These are phyloP conservation scores for Tinea trinotella DNA, from an alignment of 2,888 invertebrate species.

Conservation along the genomic window DNA sequence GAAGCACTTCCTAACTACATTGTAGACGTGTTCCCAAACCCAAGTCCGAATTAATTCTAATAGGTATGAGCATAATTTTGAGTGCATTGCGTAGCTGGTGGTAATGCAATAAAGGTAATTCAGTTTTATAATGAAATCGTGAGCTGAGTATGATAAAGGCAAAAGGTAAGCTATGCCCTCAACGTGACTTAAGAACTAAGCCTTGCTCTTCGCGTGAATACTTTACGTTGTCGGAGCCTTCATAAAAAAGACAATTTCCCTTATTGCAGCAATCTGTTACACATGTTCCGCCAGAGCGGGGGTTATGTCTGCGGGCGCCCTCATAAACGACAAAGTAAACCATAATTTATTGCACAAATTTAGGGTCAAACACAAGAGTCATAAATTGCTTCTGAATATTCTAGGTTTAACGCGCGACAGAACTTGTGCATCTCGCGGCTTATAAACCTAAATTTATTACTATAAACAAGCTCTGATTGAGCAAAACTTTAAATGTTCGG, in stretches of 20 bases:
- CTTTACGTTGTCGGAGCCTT: slow-evolving; percentile 59
- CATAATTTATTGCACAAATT: slow-evolving; percentile 67
- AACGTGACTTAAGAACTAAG: slow-evolving; percentile 14
- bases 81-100: too few species aligned
- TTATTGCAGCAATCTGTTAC: slow-evolving; percentile 71
- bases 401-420: slow-evolving; percentile 17
- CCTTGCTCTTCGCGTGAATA: slow-evolving; percentile 43
- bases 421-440: slow-evolving; percentile 12
- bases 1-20: too few species aligned
- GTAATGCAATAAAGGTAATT: background rate
- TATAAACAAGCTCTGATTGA: slow-evolving; percentile 1
- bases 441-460: slow-evolving; percentile 3
- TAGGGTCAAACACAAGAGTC: slow-evolving; percentile 62
- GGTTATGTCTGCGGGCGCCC: slow-evolving; percentile 62
- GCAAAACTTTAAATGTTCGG: background rate
- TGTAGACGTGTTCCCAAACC: too few species aligned
- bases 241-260: slow-evolving; percentile 72
- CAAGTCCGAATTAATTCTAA: too few species aligned
- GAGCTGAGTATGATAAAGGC: slow-evolving; percentile 10
- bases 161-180: slow-evolving; percentile 11
- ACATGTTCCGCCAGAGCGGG: slow-evolving; percentile 47
- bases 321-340: slow-evolving; percentile 73
- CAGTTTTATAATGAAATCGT: background rate
- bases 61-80: too few species aligned
- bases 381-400: slow-evolving; percentile 58